Evolutionary conservation across 1,140 invertebrate genomes (phyloP), one percentile per base, ranked within the genome.

Genomic region (Eufriesea mexicana): DNA sequence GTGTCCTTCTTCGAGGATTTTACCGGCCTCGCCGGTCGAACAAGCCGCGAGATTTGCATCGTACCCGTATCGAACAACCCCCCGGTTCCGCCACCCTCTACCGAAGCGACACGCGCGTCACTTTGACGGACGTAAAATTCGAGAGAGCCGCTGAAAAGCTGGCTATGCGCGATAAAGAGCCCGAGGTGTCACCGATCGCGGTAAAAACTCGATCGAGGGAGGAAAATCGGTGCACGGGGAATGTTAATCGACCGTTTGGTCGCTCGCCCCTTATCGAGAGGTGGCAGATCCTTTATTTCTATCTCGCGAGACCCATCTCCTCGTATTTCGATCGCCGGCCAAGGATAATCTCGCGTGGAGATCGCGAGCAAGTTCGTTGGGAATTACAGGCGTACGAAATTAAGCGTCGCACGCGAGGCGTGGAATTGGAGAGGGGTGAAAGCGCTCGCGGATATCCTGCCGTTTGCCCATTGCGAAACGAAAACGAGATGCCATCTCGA

Each of bases 11-110:
- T 47, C 45, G 55, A 25, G 67, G 42, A 72, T 47, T 61, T 79
- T 49, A 49, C 66, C n/a, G 6, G 62, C 23, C n/a, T 18, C 51
- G 20, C 23, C 51, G 25, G 12, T 5, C 47, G 55, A 5, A 4
- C 64, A 42, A 23, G 9, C 35, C 35, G 12, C 66, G 51, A 71
- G 42, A 79, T 79, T 79, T 71, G 49, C 59, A 72, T 80, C 45
- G 73, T 28, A 61, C 20, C 20, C 35, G 2, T 20, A 20, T 18
- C n/a, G 7, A 14, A 2, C 7, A 0, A 35, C 49, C 2, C 64
- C 42, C 16, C 2, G 12, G 18, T 18, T 23, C 14, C 0, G 10
- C 18, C 2, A 23, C 47, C 2, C 25, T 71, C 28, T 14, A 18
- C 8, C 51, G 2, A 23, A 77, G 49, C 12, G 75, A 62, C 49